Base-by-base conservation (phyloP, 2,113 vertebrate genomes). In the Glaucomys volans region DNA sequence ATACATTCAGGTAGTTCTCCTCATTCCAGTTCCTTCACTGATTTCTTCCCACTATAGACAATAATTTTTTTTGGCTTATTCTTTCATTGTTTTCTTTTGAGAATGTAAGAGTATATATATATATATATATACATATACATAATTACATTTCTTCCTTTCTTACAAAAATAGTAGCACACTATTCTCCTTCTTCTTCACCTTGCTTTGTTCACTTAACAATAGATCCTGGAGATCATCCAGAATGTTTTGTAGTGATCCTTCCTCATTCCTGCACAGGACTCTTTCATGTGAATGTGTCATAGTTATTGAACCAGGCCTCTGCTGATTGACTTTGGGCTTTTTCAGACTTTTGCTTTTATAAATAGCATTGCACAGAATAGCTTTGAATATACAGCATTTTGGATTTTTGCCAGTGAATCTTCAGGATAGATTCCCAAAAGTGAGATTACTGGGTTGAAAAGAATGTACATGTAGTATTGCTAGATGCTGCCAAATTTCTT, bases 401-500 rank as follows among this genome's bases (percentile, higher is more conserved):
- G 40, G 85, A 69, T 50, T 67, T 93, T 79, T 82, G 96, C 82
- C 89, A 93, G 81, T 10, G 42, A 94, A 42, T 95, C 75, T 87
- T 84, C 75, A 94, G 75, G 74, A 84, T 47, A 77, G 76, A 90
- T 52, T 95, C 64, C 13, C 62, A 35, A 91, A 95, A 64, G 75
- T 87, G 54, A 90, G 44, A 87, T 95, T 89, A 90, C 90, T 92
- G 37, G 77, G 35, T 94, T 44, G 26, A 93, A 95, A 96, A 87
- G 64, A 95, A 91, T 52, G 71, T 10, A 16, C 44, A 11, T 66
- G 69, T 57, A 47, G 79, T 64, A 37, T 8, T 40, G 18, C 64
- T 92, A 47, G 88, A 42, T 22, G 44, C 22, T 40, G 76, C 89
- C 93, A 93, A 44, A 37, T 54, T 83, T 79, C 30, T 44, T 94